Base-by-base conservation (phyloP, 1,140 invertebrate species). In the Drosophila sucinea region DNA sequence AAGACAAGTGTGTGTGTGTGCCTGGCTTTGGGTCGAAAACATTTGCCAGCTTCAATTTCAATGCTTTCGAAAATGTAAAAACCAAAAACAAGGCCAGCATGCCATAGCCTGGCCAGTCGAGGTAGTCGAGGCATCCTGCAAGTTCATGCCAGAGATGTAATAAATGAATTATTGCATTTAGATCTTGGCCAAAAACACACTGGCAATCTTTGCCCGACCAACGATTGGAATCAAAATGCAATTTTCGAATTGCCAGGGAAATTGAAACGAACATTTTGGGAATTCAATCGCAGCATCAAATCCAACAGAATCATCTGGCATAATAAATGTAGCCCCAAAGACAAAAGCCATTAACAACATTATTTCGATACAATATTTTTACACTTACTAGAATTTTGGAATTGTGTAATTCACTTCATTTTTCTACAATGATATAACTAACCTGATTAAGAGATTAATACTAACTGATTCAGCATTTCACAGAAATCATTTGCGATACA, bases 21-120 rank as follows among this genome's bases (percentile, higher is more conserved):
- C 44, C 2, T 27, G 23, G 44, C 63, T 62, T 61, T 65, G 61
- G 62, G 29, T 38, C 61, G 62, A 81, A 68, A 73, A 76, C 70
- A 82, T 86, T 72, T 71, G 25, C 47, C 67, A 77, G 77, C 68
- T 73, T 78, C 73, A 74, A 77, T 87, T 79, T 75, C 78, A 79
- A 63, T 69, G 60, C 67, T n/a, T 17, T 4, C 41, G 51, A 56
- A 62, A 41, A 66, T 58, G 51, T 63, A 38, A 63, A 66, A 76
- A 41, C 35, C 51, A 30, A 41, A 40, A 51, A 51, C 44, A 51
- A 51, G 44, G 44, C 44, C 44, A 51, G 23, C 2, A 25, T 51
- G 23, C 44, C 33, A 10, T 40, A 58, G 56, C 57, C 38, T 23
- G 55, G 55, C 5, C 30, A 35, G 30, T 3, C 4, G 54, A 40